Percentiles rank a stretch among this genome's conserved stretches.
Conservation (phyloP, 2,888 invertebrate genomes). For the Pseudolycoriella hygida region DNA sequence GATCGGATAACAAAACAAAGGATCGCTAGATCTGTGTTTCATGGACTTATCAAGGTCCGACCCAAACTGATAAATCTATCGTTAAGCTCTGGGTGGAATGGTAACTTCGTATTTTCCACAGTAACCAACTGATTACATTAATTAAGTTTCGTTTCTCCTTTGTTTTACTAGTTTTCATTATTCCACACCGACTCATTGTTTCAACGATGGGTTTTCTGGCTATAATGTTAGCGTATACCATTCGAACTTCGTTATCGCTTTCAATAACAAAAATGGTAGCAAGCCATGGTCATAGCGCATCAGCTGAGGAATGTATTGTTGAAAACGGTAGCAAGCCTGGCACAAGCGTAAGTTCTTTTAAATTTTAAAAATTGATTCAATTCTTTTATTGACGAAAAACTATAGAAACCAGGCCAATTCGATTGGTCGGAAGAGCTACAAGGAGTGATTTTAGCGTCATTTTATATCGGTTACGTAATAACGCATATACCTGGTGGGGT, state of each 20-base stretch:
- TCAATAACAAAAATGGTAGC: constrained; percentile 53
- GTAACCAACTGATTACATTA: too few species aligned
- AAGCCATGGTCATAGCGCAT: constrained; percentile 14
- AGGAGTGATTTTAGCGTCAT: constrained; percentile 62
- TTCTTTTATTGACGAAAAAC: neutral
- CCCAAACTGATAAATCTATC: too few species aligned
- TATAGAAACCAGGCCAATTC: constrained; percentile 25
- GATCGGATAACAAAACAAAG: too few species aligned
- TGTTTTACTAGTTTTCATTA: constrained; percentile 42
- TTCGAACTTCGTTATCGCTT: constrained; percentile 52
- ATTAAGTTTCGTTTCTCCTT: too few species aligned
- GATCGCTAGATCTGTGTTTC: too few species aligned
- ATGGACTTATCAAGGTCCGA: too few species aligned
- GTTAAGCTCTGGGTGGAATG: too few species aligned
- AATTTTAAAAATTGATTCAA: neutral
- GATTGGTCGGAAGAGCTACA: constrained; percentile 54
- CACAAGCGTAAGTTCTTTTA: neutral
- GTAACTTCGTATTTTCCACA: too few species aligned
- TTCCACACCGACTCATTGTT: constrained; percentile 51
- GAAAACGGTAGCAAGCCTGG: neutral
- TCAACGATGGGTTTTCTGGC: constrained; percentile 54
- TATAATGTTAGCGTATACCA: constrained; percentile 54
- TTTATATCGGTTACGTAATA: constrained; percentile 71
- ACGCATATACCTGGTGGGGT: constrained; percentile 72
- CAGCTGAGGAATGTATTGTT: neutral